Base-by-base conservation (phyloP, 2,113 vertebrate genomes). In the Colossoma macropomum region DNA sequence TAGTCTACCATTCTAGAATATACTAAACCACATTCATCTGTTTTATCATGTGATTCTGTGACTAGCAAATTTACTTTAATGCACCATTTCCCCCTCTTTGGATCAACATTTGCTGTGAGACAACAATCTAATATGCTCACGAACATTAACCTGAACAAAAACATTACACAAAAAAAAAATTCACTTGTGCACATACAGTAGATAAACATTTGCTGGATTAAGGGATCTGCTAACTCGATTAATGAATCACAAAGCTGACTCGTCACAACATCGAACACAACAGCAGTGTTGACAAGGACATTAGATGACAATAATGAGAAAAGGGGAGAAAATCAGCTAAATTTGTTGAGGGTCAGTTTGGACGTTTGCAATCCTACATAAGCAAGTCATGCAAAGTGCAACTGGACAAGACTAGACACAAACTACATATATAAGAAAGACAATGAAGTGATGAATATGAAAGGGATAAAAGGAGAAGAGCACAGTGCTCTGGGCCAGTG, bases 371-470 rank as follows among this genome's bases (percentile, higher is more conserved):
- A 85, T 28, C 77, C 80, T 63, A 84, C 63, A 48, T 16, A 34
- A 71, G 88, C 88, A 92, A 91, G 92, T 85, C 91, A 93, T 93
- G 92, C 91, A 92, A 84, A 86, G 86, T 77, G 59, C 41, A 41
- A 63, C 28, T 30, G 62, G 72, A 66, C 75, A 77, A 88, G 80
- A 81, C 59, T 75, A 80, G 65, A 71, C 3, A 52, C 69, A 50
- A 65, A 54, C 69, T 48, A 34, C 41, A 75, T 1, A 25, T 30
- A 62, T 30, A 28, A 17, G 45, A 59, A 76, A 85, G 28, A 15
- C 19, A 16, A 79, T 17, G 13, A 17, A 60, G 38, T 3, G 32
- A 66, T 16, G n/a, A n/a, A n/a, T n/a, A n/a, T n/a, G 65, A 19
- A 68, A 28, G 32, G 23, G 28, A 13, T 16, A 41, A 52, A 81